Percentiles rank a stretch among this genome's conserved stretches.
These are phyloP conservation scores for Mesopsocus fuscifrons DNA, from an alignment of 2,888 invertebrate genomes.

Conservation along the genomic window DNA sequence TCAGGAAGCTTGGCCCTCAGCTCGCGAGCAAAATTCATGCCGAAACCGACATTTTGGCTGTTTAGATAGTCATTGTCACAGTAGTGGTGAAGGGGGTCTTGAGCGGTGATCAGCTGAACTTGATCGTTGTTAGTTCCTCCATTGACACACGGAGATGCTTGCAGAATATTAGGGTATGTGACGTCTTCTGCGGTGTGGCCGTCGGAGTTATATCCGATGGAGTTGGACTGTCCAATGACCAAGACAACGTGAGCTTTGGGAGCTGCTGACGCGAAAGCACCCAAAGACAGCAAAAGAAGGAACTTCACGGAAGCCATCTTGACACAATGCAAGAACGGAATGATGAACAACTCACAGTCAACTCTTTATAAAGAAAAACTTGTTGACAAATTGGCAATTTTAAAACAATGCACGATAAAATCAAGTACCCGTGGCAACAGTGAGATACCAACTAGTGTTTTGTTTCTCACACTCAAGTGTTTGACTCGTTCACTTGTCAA, in stretches of 20 bases:
- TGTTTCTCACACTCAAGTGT: too few relatives aligned
- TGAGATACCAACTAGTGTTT: too few relatives aligned
- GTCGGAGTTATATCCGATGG: neutral
- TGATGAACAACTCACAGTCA: too few relatives aligned
- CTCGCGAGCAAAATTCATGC: neutral
- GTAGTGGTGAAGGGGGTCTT: neutral
- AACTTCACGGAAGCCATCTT: neutral
- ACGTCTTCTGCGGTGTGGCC: neutral
- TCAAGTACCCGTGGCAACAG: too few relatives aligned
- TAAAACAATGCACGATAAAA: too few relatives aligned
- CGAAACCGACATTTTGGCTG: neutral
- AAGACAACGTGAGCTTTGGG: neutral
- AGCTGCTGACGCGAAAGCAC: neutral
- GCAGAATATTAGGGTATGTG: neutral
- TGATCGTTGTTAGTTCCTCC: neutral
- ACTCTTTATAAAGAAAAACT: too few relatives aligned
- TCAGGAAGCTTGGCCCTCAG: neutral
- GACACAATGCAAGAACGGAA: too few relatives aligned
- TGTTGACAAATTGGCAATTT: too few relatives aligned
- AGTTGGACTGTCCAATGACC: neutral
- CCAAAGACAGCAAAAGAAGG: neutral
- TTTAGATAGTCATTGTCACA: neutral
- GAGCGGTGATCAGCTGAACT: neutral
- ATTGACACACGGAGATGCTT: neutral
- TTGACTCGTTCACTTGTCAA: too few relatives aligned